Conservation (phyloP, 2,113 vertebrate species). For the Siniperca chuatsi region DNA sequence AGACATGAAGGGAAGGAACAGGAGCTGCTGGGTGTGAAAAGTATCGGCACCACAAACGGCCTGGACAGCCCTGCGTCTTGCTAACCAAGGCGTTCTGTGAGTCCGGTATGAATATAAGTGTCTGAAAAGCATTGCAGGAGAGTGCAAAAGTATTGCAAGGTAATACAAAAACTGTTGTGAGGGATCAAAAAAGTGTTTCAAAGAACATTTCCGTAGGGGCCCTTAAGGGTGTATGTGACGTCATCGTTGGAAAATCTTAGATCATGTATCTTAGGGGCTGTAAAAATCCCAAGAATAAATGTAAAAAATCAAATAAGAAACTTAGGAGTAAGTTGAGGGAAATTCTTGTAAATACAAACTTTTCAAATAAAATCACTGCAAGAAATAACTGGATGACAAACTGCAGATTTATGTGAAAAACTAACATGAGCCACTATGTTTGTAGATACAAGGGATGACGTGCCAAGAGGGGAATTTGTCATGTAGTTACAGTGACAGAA, state of each 20-base stretch:
- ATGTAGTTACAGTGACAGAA: conserved; percentile 32
- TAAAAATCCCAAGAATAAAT: not conserved
- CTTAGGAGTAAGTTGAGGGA: not conserved
- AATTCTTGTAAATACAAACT: not conserved
- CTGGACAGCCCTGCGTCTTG: not conserved
- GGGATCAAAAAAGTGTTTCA: conserved; percentile 3
- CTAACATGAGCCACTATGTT: not conserved
- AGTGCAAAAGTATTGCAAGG: not conserved
- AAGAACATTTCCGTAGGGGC: conserved; percentile 4
- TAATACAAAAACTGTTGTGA: not conserved
- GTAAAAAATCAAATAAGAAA: not conserved
- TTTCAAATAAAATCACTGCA: not conserved
- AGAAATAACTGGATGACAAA: not conserved
- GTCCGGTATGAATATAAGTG: not conserved
- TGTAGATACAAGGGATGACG: not conserved
- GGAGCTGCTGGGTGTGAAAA: conserved; percentile 36
- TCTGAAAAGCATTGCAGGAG: not conserved
- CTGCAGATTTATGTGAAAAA: not conserved
- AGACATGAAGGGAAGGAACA: conserved; percentile 21
- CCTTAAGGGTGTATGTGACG: not conserved
- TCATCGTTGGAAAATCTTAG: not conserved
- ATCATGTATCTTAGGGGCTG: not conserved
- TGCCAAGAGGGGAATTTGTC: conserved; percentile 30
- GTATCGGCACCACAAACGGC: conserved; percentile 25
- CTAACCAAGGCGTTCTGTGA: not conserved